These are phyloP conservation scores for Caenorhabditis brenneri DNA, from an alignment of 1,140 invertebrate species.

Conservation along the genomic window DNA sequence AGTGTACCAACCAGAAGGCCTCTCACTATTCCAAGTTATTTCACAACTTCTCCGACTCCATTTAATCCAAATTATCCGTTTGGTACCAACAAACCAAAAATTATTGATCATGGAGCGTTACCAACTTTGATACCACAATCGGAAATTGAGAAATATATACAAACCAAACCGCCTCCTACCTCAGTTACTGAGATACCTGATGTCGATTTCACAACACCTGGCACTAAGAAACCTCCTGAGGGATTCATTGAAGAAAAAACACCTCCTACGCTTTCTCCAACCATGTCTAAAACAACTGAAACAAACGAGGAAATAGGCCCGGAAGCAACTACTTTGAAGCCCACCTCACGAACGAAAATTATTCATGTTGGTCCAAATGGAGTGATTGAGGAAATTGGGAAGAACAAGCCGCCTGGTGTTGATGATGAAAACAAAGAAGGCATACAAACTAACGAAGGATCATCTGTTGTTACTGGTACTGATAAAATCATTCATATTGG, in stretches of 20 bases:
- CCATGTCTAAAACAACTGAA: neutral
- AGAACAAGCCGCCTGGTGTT: neutral
- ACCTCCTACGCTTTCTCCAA: neutral
- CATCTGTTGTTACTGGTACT: neutral
- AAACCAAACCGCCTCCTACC: neutral
- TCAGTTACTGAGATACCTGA: neutral
- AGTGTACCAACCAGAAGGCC: neutral
- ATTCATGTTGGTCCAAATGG: constrained; percentile 16
- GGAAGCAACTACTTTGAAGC: neutral
- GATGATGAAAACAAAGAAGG: neutral
- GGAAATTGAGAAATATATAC: constrained; percentile 27
- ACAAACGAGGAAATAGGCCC: neutral
- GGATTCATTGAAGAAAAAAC: constrained; percentile 16
- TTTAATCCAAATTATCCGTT: neutral
- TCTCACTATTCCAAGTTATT: neutral
- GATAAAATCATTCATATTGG: constrained; percentile 21
- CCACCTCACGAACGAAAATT: neutral
- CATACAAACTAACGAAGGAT: neutral
- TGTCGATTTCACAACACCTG: neutral
- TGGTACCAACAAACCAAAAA: neutral
- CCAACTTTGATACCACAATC: constrained; percentile 6
- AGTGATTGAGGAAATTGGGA: neutral
- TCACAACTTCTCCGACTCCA: neutral
- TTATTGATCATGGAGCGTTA: neutral
- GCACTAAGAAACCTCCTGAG: neutral